Evolutionary conservation across 1,140 invertebrate species (phyloP).

Genomic region (Lerema accius): DNA sequence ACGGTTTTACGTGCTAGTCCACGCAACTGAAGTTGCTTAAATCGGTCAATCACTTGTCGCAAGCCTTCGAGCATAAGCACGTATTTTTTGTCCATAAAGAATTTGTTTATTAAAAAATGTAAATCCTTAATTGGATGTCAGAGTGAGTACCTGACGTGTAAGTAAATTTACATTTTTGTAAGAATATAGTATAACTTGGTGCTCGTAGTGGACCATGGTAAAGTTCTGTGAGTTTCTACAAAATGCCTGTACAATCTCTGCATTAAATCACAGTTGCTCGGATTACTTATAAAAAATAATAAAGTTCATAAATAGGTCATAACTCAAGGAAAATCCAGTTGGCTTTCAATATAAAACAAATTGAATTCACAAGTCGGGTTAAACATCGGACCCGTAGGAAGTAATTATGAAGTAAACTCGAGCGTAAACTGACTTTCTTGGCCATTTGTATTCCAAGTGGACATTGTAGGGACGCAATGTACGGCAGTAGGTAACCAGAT

Average conservation of each 20-base stretch:
- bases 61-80: conserved; percentile 5
- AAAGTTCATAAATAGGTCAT: not conserved
- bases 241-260: too few species aligned
- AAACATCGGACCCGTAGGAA: conserved; percentile 4
- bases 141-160: too few species aligned
- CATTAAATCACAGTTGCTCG: not conserved
- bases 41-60: too few species aligned
- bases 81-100: not conserved
- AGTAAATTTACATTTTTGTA: not conserved
- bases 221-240: too few species aligned
- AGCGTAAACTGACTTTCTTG: conserved; percentile 30
- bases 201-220: too few species aligned
- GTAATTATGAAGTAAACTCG: conserved; percentile 39
- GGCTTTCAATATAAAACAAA: not conserved
- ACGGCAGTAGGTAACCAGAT: conserved; percentile 44
- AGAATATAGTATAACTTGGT: too few species aligned
- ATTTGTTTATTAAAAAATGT: too few species aligned
- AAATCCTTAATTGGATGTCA: not conserved
- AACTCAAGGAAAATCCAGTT: not conserved
- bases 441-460: conserved; percentile 46
- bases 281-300: not conserved
- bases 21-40: not conserved
- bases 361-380: conserved; percentile 2
- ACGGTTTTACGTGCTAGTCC: too few species aligned
- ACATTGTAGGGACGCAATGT: conserved; percentile 44